Conservation (phyloP, 2,797 vertebrate species). For the Lateolabrax maculatus region DNA sequence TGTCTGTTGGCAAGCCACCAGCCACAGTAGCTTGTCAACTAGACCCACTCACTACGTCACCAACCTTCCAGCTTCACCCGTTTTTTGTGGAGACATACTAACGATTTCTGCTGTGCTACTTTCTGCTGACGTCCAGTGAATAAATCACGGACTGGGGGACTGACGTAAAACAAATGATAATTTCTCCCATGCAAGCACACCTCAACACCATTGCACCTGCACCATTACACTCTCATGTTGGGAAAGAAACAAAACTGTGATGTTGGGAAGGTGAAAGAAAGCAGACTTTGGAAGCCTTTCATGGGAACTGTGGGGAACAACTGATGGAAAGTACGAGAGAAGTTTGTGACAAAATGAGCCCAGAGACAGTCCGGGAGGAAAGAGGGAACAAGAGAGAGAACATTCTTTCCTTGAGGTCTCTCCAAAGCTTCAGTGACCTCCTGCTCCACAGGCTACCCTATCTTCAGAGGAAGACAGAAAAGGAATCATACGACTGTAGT, state of each 20-base stretch:
- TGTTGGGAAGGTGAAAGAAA: constrained; percentile 17
- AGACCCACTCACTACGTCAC: neutral
- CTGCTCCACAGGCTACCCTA: constrained; percentile 62
- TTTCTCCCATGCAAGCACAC: neutral
- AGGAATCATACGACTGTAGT: constrained; percentile 32
- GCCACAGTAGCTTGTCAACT: neutral
- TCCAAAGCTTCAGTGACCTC: constrained; percentile 58
- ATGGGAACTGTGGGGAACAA: constrained; percentile 23
- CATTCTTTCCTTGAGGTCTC: constrained; percentile 57
- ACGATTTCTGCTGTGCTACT: neutral
- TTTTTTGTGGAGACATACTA: neutral
- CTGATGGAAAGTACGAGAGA: constrained; percentile 31
- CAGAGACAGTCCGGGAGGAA: constrained; percentile 37
- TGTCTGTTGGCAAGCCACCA: constrained; percentile 26
- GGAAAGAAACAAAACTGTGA: neutral
- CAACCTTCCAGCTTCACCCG: neutral
- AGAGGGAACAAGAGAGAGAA: constrained; percentile 28
- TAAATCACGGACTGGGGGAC: no score
- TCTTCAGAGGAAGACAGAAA: constrained; percentile 62
- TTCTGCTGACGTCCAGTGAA: neutral
- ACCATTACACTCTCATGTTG: neutral
- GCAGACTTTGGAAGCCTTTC: constrained; percentile 6
- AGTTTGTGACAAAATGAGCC: constrained; percentile 43
- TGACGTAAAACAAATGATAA: neutral
- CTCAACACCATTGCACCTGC: neutral